Conservation (phyloP, 2,113 vertebrate genomes). For the Mastomys natalensis region DNA sequence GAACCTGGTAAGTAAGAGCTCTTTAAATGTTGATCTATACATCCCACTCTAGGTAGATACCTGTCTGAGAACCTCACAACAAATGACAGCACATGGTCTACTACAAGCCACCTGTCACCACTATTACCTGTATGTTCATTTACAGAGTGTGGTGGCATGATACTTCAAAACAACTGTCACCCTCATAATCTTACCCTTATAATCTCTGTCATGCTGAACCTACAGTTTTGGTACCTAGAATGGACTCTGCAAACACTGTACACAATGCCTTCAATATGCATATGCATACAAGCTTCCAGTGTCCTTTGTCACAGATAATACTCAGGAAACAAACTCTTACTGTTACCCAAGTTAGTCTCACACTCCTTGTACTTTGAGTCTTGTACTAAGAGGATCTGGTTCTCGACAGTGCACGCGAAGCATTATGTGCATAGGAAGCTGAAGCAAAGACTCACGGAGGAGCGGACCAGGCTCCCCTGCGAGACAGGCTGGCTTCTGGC, state of each 20-base stretch:
- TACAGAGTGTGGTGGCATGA: neutral
- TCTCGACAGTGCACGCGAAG: neutral
- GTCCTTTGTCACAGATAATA: neutral
- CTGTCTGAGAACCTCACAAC: neutral
- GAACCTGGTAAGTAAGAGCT: neutral
- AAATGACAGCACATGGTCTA: neutral
- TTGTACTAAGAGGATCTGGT: neutral
- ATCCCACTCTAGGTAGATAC: neutral
- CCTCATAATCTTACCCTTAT: neutral
- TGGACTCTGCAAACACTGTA: neutral
- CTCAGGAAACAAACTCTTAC: neutral
- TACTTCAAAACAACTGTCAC: neutral
- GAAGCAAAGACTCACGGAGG: neutral
- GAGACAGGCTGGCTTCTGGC: neutral
- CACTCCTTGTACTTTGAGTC: neutral
- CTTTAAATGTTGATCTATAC: neutral
- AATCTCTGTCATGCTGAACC: neutral
- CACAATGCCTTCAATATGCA: neutral
- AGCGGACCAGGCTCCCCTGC: neutral
- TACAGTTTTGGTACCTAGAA: neutral
- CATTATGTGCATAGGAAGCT: neutral
- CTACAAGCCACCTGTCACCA: neutral
- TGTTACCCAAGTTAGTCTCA: neutral
- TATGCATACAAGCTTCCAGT: neutral
- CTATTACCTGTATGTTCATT: neutral